Evolutionary conservation across 2,113 vertebrate species (phyloP), one percentile per base, ranked within the genome.

Genomic region (Phaetusa simplex): DNA sequence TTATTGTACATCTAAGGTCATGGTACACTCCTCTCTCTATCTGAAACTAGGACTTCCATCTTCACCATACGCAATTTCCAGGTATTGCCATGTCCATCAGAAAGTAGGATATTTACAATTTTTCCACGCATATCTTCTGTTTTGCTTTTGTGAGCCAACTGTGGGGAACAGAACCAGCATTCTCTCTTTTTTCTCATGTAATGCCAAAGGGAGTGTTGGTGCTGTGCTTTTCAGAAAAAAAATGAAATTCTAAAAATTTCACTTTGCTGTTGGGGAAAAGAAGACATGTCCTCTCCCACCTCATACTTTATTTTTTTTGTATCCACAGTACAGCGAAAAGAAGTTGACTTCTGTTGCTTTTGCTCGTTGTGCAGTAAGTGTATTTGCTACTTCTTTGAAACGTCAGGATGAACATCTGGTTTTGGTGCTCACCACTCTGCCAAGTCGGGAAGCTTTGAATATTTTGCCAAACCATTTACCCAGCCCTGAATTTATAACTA

Each of bases 401-500:
- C 6, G 3, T 76, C 9, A 0, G 58, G 73, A 72, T 91, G 86
- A 93, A 91, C 89, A 96, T 96, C 94, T 97, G 91, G 52, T 93
- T 96, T 95, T 76, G 77, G 91, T 89, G 86, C 83, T 93, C 43
- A 53, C 80, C 72, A 65, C 23, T 38, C 12, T 4, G 88, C 83
- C 93, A 96, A 93, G 83, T 34, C 29, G 2, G 42, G 58, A 96
- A 93, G 52, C 86, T 96, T 93, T 94, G 82, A 93, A 62, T 93
- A 34, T 87, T 95, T 94, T 89, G 69, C 89, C 81, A 94, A 93
- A 95, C 69, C 53, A 62, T 91, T 80, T 91, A 96, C 70, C 70
- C 89, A 94, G 61, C 49, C 69, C 53, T 94, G 84, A 97, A 79
- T 95, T 96, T 95, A 80, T 77, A 95, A 94, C 73, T 69, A 85